A percentile compares a stretch with the other conserved stretches of the same genome.
phyloP scores from a whole-genome alignment of 2,797 vertebrate species.

The Falco novaeseelandiae region DNA sequence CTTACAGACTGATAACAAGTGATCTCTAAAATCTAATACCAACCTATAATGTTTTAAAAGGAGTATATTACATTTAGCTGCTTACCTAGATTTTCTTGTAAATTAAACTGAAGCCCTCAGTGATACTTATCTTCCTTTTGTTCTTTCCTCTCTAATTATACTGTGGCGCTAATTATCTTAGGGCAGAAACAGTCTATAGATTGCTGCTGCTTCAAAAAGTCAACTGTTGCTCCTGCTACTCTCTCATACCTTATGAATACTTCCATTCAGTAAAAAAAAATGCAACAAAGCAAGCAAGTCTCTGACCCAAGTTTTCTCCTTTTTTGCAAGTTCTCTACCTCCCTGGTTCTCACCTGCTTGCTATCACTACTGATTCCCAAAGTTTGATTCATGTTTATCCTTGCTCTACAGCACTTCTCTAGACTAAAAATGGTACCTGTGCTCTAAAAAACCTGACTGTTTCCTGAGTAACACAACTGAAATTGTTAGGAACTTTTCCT shows the following conservation, averaged over 20 bases:
- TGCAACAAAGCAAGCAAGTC: not conserved
- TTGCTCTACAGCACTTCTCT: not conserved
- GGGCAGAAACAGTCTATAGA: not conserved
- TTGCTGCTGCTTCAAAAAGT: not conserved
- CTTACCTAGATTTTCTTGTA: not conserved
- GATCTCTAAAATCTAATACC: not conserved
- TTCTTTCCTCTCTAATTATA: constrained; percentile 23
- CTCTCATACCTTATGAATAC: not conserved
- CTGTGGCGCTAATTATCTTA: not conserved
- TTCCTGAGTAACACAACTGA: not conserved
- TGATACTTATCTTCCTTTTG: not conserved
- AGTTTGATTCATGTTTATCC: not conserved
- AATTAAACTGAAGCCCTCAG: constrained; percentile 8
- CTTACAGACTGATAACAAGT: not conserved
- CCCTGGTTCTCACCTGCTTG: not conserved
- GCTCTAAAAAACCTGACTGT: not conserved
- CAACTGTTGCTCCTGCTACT: not conserved
- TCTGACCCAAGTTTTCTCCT: not conserved
- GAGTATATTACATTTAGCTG: not conserved
- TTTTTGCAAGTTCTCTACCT: not conserved
- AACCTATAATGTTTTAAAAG: not conserved
- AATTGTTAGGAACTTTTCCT: not conserved
- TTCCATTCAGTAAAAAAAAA: not conserved
- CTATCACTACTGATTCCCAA: not conserved
- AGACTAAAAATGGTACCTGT: not conserved